A percentile compares a stretch with the other conserved stretches of the same genome.
Conservation (phyloP, 2,797 vertebrate genomes). For the Galago senegalensis region DNA sequence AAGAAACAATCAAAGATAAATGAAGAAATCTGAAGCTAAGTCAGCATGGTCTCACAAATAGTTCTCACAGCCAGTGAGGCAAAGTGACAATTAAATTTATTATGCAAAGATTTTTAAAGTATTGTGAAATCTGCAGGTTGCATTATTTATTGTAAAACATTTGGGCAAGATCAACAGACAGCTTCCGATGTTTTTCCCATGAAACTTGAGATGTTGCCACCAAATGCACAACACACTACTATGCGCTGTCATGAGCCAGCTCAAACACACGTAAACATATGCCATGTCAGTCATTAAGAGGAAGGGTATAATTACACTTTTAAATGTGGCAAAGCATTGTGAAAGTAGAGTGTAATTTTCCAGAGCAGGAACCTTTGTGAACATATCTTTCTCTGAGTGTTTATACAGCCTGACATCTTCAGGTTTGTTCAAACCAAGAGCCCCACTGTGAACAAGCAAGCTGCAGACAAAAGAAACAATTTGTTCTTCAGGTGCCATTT, state of each 20-base stretch:
- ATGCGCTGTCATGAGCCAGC: constrained; percentile 87
- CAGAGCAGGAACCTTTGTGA: constrained; percentile 86
- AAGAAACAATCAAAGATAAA: background rate
- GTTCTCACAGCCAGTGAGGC: background rate
- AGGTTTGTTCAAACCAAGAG: constrained; percentile 88
- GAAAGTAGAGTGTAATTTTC: constrained; percentile 89
- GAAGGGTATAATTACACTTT: constrained; percentile 90
- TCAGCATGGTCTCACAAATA: background rate
- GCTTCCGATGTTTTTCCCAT: constrained; percentile 74
- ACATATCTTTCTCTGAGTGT: constrained; percentile 86
- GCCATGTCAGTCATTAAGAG: constrained; percentile 87
- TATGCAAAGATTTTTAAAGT: background rate
- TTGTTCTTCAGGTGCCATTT: constrained; percentile 87
- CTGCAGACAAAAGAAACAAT: constrained; percentile 89
- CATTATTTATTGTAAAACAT: constrained; percentile 74
- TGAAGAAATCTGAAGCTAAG: background rate
- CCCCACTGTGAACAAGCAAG: constrained; percentile 87
- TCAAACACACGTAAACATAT: constrained; percentile 90
- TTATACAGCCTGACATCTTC: constrained; percentile 89
- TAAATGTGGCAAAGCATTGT: constrained; percentile 89
- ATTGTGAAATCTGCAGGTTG: background rate
- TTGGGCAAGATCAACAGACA: constrained; percentile 70
- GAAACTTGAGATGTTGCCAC: constrained; percentile 82
- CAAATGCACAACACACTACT: constrained; percentile 77
- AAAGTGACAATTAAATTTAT: constrained; percentile 55